Evolutionary conservation across 2,113 vertebrate genomes (phyloP), one percentile per base, ranked within the genome.

Genomic region (Copsychus sechellarum): DNA sequence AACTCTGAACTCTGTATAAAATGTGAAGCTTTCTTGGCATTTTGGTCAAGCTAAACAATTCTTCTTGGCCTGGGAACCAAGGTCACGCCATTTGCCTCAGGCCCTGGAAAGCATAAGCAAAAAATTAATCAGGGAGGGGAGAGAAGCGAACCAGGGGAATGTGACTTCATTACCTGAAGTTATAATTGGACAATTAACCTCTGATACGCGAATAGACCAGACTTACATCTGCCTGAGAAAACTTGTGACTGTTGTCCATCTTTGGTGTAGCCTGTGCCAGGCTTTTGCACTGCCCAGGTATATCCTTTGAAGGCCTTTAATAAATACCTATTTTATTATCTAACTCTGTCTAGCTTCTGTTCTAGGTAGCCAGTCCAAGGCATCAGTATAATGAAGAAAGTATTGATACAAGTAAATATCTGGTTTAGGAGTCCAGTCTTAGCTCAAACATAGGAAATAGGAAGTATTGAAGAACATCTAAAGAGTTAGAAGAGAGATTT

Each of bases 131-230:
- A 2, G 15, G 34, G 13, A 19, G 9, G 3, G 4, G 12, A 29
- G 28, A 40, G 13, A 40, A 62, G 22, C 6, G 51, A 62, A 40
- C 29, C 0, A 0, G 10, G 10, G 36, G 2, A 78, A 51, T n/a
- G 47, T 62, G 34, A 13, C 22, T 77, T 62, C 26, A 31, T n/a
- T 50, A n/a, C 29, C 34, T 40, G 29, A 77, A 51, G 14, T 23
- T 78, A 6, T n/a, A 62, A 38, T 40, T 40, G 58, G 23, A 62
- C 45, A 78, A 16, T 62, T 50, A 62, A 78, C 18, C 10, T 40
- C 45, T 78, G 34, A 51, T 77, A 12, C 26, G 13, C 12, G 12
- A 38, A 40, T 7, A 33, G 22, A 40, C 17, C 13, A 62, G 33
- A 40, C 36, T 26, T 51, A 12, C 1, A 25, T 20, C 56, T 4